A percentile compares a stretch with the other conserved stretches of the same genome.
phyloP scores from a whole-genome alignment of 2,888 invertebrate species.

The Steinernema scapterisci region DNA sequence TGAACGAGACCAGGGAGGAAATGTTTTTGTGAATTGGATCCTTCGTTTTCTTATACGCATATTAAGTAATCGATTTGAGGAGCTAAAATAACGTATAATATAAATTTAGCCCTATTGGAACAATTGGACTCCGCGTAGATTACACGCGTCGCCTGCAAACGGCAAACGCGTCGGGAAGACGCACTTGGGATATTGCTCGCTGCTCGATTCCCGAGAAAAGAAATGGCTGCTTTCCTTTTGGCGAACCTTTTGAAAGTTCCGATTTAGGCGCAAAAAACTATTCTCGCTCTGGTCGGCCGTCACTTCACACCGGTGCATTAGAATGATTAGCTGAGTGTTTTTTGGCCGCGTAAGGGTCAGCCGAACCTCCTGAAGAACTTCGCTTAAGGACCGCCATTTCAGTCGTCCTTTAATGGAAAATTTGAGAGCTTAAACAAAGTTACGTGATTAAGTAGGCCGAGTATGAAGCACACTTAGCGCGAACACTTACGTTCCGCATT shows the following conservation, averaged over 20 bases:
- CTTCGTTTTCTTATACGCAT: not conserved
- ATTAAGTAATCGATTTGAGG: conserved; percentile 15
- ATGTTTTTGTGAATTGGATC: conserved; percentile 23
- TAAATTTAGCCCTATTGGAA: not conserved
- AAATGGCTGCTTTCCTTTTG: too few relatives aligned
- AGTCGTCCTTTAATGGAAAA: too few relatives aligned
- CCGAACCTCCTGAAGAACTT: too few relatives aligned
- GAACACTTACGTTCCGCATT: conserved; percentile 20
- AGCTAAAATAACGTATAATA: not conserved
- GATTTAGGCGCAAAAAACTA: too few relatives aligned
- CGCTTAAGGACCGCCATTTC: too few relatives aligned
- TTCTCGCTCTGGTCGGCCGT: too few relatives aligned
- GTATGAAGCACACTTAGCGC: conserved; percentile 4
- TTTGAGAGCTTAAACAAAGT: not conserved
- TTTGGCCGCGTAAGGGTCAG: too few relatives aligned
- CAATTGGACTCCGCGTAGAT: not conserved
- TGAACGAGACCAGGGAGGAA: not conserved
- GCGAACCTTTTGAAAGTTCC: too few relatives aligned
- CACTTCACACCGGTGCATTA: too few relatives aligned
- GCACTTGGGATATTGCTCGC: too few relatives aligned
- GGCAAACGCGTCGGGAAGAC: not conserved
- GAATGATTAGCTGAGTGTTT: too few relatives aligned
- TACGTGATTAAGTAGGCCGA: conserved; percentile 3
- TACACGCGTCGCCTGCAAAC: not conserved
- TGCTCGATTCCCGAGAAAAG: too few relatives aligned